phyloP scores from a whole-genome alignment of 2,113 vertebrate species.

The Albula glossodonta region DNA sequence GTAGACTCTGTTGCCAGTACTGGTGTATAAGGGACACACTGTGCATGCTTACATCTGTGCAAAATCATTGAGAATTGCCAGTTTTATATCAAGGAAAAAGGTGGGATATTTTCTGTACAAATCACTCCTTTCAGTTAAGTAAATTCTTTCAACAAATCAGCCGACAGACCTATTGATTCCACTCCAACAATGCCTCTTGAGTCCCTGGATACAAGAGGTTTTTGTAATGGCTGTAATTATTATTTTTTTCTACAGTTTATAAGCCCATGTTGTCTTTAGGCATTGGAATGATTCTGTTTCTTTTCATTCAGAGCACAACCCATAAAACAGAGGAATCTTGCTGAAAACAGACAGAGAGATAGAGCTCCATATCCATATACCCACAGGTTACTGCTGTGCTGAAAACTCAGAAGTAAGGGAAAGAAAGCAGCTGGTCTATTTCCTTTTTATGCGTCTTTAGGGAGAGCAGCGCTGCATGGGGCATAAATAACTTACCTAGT shows the following conservation, averaged over 20 bases:
- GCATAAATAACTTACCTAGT: constrained; percentile 14
- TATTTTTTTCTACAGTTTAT: not conserved
- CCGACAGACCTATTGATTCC: not conserved
- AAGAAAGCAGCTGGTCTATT: not conserved
- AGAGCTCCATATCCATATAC: constrained; percentile 5
- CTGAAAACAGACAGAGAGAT: constrained; percentile 10
- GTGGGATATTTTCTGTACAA: not conserved
- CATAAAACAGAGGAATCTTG: constrained; percentile 9
- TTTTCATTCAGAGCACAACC: not conserved
- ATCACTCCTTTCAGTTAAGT: not conserved
- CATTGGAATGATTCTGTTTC: not conserved
- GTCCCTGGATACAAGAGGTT: not conserved
- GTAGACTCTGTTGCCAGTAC: not conserved
- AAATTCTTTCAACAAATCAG: not conserved
- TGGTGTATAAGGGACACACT: not conserved
- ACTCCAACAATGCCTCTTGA: not conserved
- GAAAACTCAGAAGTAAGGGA: not conserved
- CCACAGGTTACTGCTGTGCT: not conserved
- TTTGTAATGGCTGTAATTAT: not conserved
- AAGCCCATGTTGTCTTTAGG: not conserved
- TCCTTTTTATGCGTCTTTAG: constrained; percentile 13
- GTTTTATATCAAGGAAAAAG: not conserved
- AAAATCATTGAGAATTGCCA: not conserved
- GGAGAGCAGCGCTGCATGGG: not conserved
- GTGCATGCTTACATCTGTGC: not conserved